Percentiles rank a stretch among this genome's conserved stretches.
These are phyloP conservation scores for Paradoxurus hermaphroditus DNA, from an alignment of 2,113 vertebrate species.

Conservation along the genomic window DNA sequence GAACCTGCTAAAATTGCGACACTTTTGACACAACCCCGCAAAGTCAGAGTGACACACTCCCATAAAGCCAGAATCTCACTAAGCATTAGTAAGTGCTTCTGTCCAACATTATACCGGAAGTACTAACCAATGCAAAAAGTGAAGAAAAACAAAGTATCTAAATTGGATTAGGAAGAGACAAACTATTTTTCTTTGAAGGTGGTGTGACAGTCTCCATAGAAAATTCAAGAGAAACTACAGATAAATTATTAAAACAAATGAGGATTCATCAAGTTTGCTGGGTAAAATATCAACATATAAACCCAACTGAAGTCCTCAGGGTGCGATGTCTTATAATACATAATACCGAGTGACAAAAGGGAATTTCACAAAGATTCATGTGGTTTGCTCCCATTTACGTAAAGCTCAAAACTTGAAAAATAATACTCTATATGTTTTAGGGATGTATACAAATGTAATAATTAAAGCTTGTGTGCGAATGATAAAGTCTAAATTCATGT, in stretches of 20 bases:
- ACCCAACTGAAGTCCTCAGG: neutral
- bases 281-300: neutral
- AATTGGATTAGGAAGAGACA: neutral
- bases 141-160: neutral
- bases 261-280: neutral
- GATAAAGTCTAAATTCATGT: neutral
- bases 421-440: neutral
- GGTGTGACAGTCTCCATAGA: neutral
- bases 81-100: neutral
- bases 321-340: neutral
- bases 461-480: neutral
- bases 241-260: conserved; percentile 21
- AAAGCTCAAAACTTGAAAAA: neutral
- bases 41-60: neutral
- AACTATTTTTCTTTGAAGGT: neutral
- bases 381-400: neutral
- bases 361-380: neutral
- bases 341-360: neutral
- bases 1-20: neutral
- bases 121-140: neutral
- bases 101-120: neutral
- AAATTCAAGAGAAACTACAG: neutral
- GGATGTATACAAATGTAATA: neutral
- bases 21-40: neutral
- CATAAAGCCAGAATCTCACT: neutral